Percentiles rank a stretch among this genome's conserved stretches.
These are phyloP conservation scores for Philaethria dido DNA, from an alignment of 2,888 invertebrate genomes.

Conservation along the genomic window DNA sequence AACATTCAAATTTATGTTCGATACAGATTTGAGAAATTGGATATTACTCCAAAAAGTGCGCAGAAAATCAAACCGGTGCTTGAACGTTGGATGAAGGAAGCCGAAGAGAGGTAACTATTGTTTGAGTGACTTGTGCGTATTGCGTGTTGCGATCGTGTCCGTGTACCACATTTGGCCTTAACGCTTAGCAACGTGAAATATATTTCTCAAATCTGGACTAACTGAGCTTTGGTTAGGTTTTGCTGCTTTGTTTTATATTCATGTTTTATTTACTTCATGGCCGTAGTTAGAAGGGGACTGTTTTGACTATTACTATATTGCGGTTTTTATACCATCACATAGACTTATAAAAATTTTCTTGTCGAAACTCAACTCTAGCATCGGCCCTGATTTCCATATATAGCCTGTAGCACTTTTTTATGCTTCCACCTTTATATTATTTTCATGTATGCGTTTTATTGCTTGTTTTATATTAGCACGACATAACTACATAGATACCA, in stretches of 20 bases:
- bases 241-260: slow-evolving; percentile 40
- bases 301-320: not conserved
- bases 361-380: not conserved
- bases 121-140: slow-evolving; percentile 79
- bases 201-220: slow-evolving; percentile 84
- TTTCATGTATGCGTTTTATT: slow-evolving; percentile 1
- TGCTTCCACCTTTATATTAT: slow-evolving; percentile 8
- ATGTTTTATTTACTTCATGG: not conserved
- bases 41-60: slow-evolving; percentile 99
- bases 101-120: slow-evolving; percentile 94
- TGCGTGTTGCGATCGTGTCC: slow-evolving; percentile 69
- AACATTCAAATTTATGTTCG: slow-evolving; percentile 81
- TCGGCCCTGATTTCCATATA: slow-evolving; percentile 1
- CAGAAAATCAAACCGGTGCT: slow-evolving; percentile 99
- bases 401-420: slow-evolving; percentile 8
- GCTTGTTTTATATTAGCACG: slow-evolving; percentile 5
- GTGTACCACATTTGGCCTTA: slow-evolving; percentile 80
- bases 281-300: not conserved
- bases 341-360: not conserved
- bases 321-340: too few species aligned
- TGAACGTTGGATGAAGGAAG: slow-evolving; percentile 99
- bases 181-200: slow-evolving; percentile 77
- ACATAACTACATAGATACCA: slow-evolving; percentile 2
- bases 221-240: slow-evolving; percentile 67
- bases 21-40: slow-evolving; percentile 98